Evolutionary conservation across 2,797 vertebrate genomes (phyloP), one percentile per base, ranked within the genome.

Genomic region (Ciconia nigra): DNA sequence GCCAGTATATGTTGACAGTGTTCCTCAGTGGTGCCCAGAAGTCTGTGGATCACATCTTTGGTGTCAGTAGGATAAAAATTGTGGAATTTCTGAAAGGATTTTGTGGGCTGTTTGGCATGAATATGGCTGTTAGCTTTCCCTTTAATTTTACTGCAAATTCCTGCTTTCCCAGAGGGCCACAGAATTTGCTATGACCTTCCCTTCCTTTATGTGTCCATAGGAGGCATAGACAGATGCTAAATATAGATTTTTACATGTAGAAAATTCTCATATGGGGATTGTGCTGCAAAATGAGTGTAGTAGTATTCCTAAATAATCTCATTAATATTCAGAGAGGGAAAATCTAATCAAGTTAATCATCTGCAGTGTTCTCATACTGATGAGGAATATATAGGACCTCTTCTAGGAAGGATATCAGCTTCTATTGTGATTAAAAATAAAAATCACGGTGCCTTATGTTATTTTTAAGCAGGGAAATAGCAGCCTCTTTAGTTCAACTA

Each of bases 301-400:
- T 63, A 51, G 24, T 82, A 25, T 78, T 90, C 55, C 65, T 91
- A 87, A 95, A 85, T 81, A 87, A 69, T 94, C 74, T 82, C 80
- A 74, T 89, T 97, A 77, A 90, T 97, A 96, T 89, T 92, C 90
- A 89, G 37, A 70, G 80, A 71, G 65, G 61, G 66, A 87, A 87
- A 89, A 74, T 83, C 37, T 90, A 85, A 91, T 96, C 83, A 92
- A 65, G 59, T 55, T 90, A 85, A 83, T 96, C 2, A 20, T 93
- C 67, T 96, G 44, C 78, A 83, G 39, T 93, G 89, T 94, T 89
- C 74, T 93, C 26, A 37, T 83, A 51, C 63, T 93, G 83, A 95
- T 94, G 76, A 87, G 44, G 25, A 86, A 59, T 73, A 66, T 49
- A 70, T 5, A 66, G 83, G 72, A 89, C 11, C 47, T 88, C 70